A percentile compares a stretch with the other conserved stretches of the same genome.
phyloP scores from a whole-genome alignment of 2,113 vertebrate genomes.

The Macquaria australasica region DNA sequence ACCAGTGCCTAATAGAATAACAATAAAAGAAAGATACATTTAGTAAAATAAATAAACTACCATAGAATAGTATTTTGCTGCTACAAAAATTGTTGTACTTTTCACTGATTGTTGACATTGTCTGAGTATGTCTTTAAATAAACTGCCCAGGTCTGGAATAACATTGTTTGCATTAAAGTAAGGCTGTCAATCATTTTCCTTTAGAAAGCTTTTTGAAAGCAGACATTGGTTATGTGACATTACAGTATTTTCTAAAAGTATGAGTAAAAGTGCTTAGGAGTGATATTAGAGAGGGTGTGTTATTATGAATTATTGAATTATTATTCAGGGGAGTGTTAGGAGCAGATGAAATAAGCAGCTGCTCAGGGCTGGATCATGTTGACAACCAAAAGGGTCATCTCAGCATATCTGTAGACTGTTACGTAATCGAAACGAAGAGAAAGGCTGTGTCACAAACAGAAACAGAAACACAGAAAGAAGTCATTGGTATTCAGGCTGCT shows the following conservation, averaged over 20 bases:
- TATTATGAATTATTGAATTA: neutral
- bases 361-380: slow-evolving; percentile 11
- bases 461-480: neutral
- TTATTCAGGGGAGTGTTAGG: neutral
- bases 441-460: slow-evolving; percentile 1
- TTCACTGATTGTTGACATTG: neutral
- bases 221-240: neutral
- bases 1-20: too few relatives aligned
- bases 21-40: too few relatives aligned
- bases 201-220: neutral
- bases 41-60: too few relatives aligned
- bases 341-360: slow-evolving; percentile 31
- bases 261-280: neutral
- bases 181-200: neutral
- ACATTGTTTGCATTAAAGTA: neutral
- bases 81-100: too few relatives aligned
- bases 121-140: neutral
- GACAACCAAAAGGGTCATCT: slow-evolving; percentile 22
- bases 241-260: neutral
- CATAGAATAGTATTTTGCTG: neutral
- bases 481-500: slow-evolving; percentile 39
- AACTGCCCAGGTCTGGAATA: neutral
- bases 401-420: slow-evolving; percentile 35
- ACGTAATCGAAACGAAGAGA: slow-evolving; percentile 17
- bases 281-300: neutral